A percentile compares a stretch with the other conserved stretches of the same genome.
phyloP scores from a whole-genome alignment of 2,113 vertebrate species.

The Tylochromis polylepis region DNA sequence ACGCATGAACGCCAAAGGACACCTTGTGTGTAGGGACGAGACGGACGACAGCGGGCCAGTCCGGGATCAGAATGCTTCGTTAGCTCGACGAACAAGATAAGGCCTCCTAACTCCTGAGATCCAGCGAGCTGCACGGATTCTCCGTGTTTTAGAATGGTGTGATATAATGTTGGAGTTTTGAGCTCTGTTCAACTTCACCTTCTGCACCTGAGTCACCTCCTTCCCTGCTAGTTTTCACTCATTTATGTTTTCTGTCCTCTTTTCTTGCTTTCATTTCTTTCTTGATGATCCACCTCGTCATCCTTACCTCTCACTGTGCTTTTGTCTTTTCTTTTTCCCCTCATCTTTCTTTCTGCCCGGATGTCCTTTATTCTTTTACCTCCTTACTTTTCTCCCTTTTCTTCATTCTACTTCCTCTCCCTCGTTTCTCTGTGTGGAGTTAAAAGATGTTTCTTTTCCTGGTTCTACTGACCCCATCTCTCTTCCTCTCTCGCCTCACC shows the following conservation, averaged over 20 bases:
- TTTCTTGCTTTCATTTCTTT: neutral
- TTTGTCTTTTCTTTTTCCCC: neutral
- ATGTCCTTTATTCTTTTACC: neutral
- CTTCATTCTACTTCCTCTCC: neutral
- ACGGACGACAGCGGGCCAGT: accelerated
- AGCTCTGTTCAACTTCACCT: neutral
- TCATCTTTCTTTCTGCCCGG: neutral
- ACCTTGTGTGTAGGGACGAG: accelerated
- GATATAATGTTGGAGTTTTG: neutral
- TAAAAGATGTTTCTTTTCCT: neutral
- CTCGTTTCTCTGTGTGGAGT: neutral
- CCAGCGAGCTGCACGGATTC: neutral
- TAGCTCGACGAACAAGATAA: neutral
- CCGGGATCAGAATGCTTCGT: neutral
- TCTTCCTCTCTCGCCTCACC: neutral
- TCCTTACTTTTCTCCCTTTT: accelerated
- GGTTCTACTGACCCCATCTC: neutral
- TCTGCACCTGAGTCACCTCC: neutral
- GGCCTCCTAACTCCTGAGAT: neutral
- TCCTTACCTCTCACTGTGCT: neutral
- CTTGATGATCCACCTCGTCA: neutral
- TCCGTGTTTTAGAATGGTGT: neutral
- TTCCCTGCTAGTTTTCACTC: neutral
- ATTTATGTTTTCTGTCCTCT: neutral
- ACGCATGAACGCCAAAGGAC: neutral